A percentile compares a stretch with the other conserved stretches of the same genome.
phyloP scores from a whole-genome alignment of 2,888 invertebrate genomes.

The Iphiclides podalirius region DNA sequence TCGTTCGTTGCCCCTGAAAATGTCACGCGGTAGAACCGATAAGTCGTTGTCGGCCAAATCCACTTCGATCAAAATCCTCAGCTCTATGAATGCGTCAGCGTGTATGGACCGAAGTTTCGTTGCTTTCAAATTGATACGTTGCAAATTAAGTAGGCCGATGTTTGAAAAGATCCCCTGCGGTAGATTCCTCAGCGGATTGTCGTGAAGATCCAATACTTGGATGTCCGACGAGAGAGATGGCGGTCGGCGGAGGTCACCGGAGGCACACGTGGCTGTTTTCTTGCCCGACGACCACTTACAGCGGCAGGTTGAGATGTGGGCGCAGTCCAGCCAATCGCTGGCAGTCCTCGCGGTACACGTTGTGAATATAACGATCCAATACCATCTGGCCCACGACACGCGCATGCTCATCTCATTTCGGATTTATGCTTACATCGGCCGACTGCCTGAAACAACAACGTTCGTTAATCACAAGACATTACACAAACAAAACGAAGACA shows the following conservation, averaged over 20 bases:
- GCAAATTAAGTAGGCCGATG: slow-evolving; percentile 90
- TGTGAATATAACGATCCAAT: slow-evolving; percentile 75
- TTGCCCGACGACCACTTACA: slow-evolving; percentile 97
- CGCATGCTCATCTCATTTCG: slow-evolving; percentile 80
- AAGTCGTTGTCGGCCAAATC: slow-evolving; percentile 92
- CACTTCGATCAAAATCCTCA: slow-evolving; percentile 92
- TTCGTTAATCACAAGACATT: slow-evolving; percentile 52
- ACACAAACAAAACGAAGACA: slow-evolving; percentile 44
- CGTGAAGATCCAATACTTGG: slow-evolving; percentile 89
- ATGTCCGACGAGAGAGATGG: slow-evolving; percentile 81
- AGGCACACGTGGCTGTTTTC: slow-evolving; percentile 92
- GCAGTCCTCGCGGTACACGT: slow-evolving; percentile 74
- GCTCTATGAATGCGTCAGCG: slow-evolving; percentile 91
- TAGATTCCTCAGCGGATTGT: slow-evolving; percentile 87
- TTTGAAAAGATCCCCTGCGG: slow-evolving; percentile 89
- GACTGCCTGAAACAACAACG: slow-evolving; percentile 73
- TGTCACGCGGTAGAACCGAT: slow-evolving; percentile 85
- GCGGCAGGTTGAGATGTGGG: slow-evolving; percentile 88
- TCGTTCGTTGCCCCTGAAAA: slow-evolving; percentile 91
- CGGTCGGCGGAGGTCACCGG: slow-evolving; percentile 88
- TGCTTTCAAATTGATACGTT: slow-evolving; percentile 88
- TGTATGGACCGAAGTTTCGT: slow-evolving; percentile 88
- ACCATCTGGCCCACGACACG: slow-evolving; percentile 78
- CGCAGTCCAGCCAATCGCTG: slow-evolving; percentile 93
- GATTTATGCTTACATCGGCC: slow-evolving; percentile 71